Evolutionary conservation across 1,140 invertebrate genomes (phyloP), one percentile per base, ranked within the genome.

Genomic region (Drosophila lini): DNA sequence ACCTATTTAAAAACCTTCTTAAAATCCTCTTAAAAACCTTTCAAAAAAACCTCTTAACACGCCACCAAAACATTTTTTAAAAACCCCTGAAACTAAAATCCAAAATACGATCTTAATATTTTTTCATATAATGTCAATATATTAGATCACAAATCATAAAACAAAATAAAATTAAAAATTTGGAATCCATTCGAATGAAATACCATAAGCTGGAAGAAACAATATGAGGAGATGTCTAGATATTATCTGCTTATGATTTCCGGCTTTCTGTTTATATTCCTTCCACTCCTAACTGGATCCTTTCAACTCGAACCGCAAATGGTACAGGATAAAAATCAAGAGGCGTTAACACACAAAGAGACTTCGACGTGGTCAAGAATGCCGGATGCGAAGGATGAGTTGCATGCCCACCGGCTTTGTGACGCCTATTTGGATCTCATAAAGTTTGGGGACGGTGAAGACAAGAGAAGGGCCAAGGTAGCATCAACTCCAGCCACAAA

Each of bases 341-440:
- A 42, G 8, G 11, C 19, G 34, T n/a, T 67, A n/a, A n/a, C 53
- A 15, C 44, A 50, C 0, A 63, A 63, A 8, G 50, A 65, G 25
- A 19, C 41, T 2, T 31, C 31, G 11, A 42, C 31, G 2, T 52
- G 44, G 40, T 62, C 36, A 3, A 60, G 63, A 45, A 40, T 28
- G 10, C 4, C 15, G 2, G n/a, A 7, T 1, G n/a, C 6, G 3
- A 15, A 4, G 0, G 19, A 10, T 16, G 41, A 28, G 28, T 28
- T 50, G 1, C 48, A 89, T 68, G 36, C 77, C 15, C 53, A 70
- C 3, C 69, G 58, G 19, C 47, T 86, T 0, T 86, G 80, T 45
- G 36, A 77, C 10, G 83, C 80, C 5, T 78, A 86, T 63, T 36
- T 64, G 5, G 59, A 60, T 6, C 61, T 62, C 1, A 8, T 71